Evolutionary conservation across 2,797 vertebrate species (phyloP).

Genomic region (Coranthus polyacanthus): DNA sequence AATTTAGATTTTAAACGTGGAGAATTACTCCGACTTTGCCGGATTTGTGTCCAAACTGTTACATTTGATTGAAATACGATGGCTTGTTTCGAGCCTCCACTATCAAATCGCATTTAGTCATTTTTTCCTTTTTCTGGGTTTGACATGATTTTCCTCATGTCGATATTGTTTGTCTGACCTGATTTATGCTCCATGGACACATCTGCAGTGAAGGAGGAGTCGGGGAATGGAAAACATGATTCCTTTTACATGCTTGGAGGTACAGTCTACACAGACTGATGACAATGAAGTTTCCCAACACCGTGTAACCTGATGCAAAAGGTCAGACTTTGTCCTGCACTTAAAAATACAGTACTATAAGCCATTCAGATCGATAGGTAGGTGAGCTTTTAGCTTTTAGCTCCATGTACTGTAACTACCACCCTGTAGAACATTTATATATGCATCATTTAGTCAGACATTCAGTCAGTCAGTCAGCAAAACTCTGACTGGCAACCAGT

Average conservation of each 20-base stretch:
- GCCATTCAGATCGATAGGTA: conserved; percentile 29
- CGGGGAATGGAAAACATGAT: conserved; percentile 67
- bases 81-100: not conserved
- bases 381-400: conserved; percentile 37
- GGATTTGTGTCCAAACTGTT: not conserved
- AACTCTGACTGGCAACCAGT: conserved; percentile 7
- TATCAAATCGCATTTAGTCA: conserved; percentile 24
- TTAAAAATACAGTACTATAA: conserved; percentile 35
- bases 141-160: conserved; percentile 52
- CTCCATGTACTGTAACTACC: conserved; percentile 14
- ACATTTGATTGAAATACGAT: conserved; percentile 20
- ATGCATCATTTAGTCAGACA: conserved; percentile 1
- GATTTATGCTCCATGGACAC: conserved; percentile 70
- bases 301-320: conserved; percentile 58
- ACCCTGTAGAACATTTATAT: conserved; percentile 13
- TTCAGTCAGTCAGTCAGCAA: conserved; percentile 20
- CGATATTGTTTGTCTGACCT: conserved; percentile 69
- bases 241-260: conserved; percentile 45
- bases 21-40: conserved; percentile 7
- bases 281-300: conserved; percentile 55
- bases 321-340: conserved; percentile 57
- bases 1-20: conserved; percentile 6
- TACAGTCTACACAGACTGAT: conserved; percentile 37
- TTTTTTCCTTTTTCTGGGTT: conserved; percentile 25
- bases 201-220: conserved; percentile 44